Evolutionary conservation across 1,140 invertebrate genomes (phyloP).

Genomic region (Drosophila ogumai): DNA sequence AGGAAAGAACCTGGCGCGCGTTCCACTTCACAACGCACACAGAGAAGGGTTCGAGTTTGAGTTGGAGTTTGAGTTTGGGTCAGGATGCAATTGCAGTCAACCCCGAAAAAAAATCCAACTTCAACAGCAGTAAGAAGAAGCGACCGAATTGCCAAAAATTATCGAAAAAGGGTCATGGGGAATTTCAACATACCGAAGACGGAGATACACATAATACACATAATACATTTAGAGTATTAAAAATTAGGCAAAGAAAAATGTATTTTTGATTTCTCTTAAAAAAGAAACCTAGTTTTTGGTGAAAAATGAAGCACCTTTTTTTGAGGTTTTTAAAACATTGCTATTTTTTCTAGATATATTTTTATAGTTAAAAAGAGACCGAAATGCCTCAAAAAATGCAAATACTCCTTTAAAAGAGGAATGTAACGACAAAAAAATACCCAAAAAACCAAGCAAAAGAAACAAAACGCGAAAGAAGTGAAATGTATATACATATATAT

Average conservation of each 20-base stretch:
- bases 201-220: too few relatives aligned
- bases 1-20: constrained; percentile 39
- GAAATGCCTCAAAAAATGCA: constrained; percentile 18
- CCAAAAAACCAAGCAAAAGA: constrained; percentile 22
- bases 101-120: constrained; percentile 64
- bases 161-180: constrained; percentile 15
- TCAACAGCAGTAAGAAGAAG: constrained; percentile 39
- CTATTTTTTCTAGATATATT: background rate
- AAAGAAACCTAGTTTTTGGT: too few relatives aligned
- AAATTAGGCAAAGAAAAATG: background rate
- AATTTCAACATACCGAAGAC: background rate
- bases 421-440: constrained; percentile 25
- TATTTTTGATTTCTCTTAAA: background rate
- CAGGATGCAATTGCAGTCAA: constrained; percentile 75
- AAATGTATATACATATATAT: constrained; percentile 46
- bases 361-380: background rate
- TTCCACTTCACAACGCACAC: constrained; percentile 79
- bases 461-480: constrained; percentile 37
- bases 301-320: too few relatives aligned
- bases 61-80: constrained; percentile 12
- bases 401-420: background rate
- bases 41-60: constrained; percentile 16
- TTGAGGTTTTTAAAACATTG: too few relatives aligned
- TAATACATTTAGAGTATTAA: too few relatives aligned
- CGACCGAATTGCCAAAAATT: constrained; percentile 53